phyloP scores from a whole-genome alignment of 2,888 invertebrate species.

The Lampropteryx suffumata region DNA sequence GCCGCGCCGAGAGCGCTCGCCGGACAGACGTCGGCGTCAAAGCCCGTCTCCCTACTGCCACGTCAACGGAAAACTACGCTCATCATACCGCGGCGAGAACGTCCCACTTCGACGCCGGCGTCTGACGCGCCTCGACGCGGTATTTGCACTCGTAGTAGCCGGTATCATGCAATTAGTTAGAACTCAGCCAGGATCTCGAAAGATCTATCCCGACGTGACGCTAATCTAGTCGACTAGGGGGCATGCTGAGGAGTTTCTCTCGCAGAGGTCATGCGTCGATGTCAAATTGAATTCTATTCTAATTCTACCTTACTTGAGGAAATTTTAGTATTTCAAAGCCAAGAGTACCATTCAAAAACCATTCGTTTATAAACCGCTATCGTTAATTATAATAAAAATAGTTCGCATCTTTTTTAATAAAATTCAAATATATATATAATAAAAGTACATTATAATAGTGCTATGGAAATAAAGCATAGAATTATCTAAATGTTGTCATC shows the following conservation, averaged over 20 bases:
- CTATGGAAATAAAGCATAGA: conserved; percentile 31
- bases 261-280: conserved; percentile 65
- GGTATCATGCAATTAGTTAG: conserved; percentile 71
- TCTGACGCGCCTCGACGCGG: conserved; percentile 24
- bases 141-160: conserved; percentile 38
- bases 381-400: conserved; percentile 20
- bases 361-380: conserved; percentile 25
- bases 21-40: conserved; percentile 28
- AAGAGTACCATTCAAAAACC: conserved; percentile 43
- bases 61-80: background rate
- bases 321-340: conserved; percentile 64
- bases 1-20: conserved; percentile 11
- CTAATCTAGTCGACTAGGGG: conserved; percentile 58
- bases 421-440: conserved; percentile 32
- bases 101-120: conserved; percentile 20
- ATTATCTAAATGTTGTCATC: conserved; percentile 24
- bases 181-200: conserved; percentile 44
- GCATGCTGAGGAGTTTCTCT: conserved; percentile 66
- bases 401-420: conserved; percentile 13
- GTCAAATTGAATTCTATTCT: conserved; percentile 57
- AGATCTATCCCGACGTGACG: conserved; percentile 41
- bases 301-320: conserved; percentile 58
- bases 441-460: conserved; percentile 25
- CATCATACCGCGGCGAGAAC: background rate
- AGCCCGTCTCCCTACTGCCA: conserved; percentile 16